These are phyloP conservation scores for Ctenosaura bakeri DNA, from an alignment of 2,797 vertebrate genomes.

Conservation along the genomic window DNA sequence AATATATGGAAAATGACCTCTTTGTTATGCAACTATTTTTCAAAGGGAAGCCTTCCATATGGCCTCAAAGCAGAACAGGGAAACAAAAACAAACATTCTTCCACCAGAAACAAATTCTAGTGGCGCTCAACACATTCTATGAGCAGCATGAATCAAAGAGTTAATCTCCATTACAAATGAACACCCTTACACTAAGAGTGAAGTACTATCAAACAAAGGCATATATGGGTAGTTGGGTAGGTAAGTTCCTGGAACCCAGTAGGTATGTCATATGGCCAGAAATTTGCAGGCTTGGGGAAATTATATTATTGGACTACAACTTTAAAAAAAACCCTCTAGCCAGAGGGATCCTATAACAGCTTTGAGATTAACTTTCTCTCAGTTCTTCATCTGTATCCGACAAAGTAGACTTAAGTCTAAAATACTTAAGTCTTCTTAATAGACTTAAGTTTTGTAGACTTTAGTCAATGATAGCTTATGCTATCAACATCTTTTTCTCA, in stretches of 20 bases:
- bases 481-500: too few species aligned
- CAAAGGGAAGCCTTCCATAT: conserved; percentile 8
- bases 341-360: too few species aligned
- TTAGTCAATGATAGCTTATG: too few species aligned
- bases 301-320: too few species aligned
- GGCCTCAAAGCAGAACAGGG: conserved; percentile 21
- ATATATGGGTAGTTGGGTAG: neutral
- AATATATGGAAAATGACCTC: neutral
- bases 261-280: neutral
- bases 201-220: neutral
- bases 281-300: neutral
- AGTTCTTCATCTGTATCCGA: too few species aligned
- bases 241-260: too few species aligned
- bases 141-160: conserved; percentile 40
- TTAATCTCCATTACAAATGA: conserved; percentile 18
- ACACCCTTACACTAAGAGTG: neutral
- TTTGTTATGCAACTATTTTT: conserved; percentile 14
- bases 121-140: conserved; percentile 11
- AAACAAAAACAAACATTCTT: neutral
- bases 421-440: too few species aligned
- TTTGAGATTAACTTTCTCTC: too few species aligned
- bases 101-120: neutral
- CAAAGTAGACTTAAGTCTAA: too few species aligned
- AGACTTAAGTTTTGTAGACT: too few species aligned
- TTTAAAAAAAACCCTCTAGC: too few species aligned